These are phyloP conservation scores for Melozone crissalis DNA, from an alignment of 2,113 vertebrate genomes.

Conservation along the genomic window DNA sequence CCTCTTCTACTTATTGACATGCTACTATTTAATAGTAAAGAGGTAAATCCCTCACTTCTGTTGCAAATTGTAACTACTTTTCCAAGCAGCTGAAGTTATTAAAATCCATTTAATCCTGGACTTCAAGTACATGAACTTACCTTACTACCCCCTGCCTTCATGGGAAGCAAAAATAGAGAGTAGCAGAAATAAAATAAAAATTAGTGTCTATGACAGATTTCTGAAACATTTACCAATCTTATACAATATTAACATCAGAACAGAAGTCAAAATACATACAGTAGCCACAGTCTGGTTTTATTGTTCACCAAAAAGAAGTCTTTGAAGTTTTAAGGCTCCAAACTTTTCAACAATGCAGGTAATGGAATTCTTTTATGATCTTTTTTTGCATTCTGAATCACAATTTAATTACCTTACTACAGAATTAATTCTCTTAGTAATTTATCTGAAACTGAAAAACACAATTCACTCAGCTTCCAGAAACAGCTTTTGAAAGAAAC, in stretches of 20 bases:
- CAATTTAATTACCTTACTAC: not conserved
- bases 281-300: not conserved
- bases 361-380: not conserved
- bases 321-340: not conserved
- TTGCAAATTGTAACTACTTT: not conserved
- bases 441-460: not conserved
- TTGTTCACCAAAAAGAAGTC: not conserved
- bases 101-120: not conserved
- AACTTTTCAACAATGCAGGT: not conserved
- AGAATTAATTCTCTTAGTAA: not conserved
- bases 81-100: not conserved
- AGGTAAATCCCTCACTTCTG: not conserved
- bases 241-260: not conserved
- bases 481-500: not conserved
- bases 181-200: constrained; percentile 75
- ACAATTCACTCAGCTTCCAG: not conserved
- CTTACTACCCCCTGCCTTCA: constrained; percentile 97
- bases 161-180: constrained; percentile 76
- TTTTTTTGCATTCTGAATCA: not conserved
- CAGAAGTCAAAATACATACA: not conserved
- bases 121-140: constrained; percentile 78
- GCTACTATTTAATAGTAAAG: not conserved
- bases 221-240: not conserved
- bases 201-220: not conserved
- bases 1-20: not conserved